Base-by-base conservation (phyloP, 2,888 invertebrate species). In the Acronicta aceris region DNA sequence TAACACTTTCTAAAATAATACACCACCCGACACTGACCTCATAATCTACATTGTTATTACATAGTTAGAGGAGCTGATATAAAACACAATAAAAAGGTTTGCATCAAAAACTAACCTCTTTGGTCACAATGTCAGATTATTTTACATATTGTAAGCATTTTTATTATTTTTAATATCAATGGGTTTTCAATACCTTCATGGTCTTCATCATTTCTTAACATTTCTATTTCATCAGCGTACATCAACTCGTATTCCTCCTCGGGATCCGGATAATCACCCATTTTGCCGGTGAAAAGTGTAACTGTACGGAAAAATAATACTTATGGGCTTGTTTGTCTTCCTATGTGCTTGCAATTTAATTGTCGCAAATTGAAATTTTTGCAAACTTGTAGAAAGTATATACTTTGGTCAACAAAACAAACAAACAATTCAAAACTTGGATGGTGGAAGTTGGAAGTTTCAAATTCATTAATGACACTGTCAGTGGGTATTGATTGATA, bases 201-300 rank as follows among this genome's bases (percentile, higher is more conserved):
- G 17, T 83, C 86, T 54, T 95, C 95, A 59, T 91, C 86, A 75
- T 96, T 96, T 42, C 94, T 92, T 38, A 96, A 81, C 85, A 96
- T 86, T 76, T 97, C 96, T 70, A 97, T 81, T 77, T 97, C 97
- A 83, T 97, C 97, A 41, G 95, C 96, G 76, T 97, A 96, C 95
- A 96, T 96, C 52, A 96, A 91, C 83, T 97, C 97, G 79, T 96
- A 97, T 88, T 96, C 96, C 72, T 96, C 96, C 72, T 96, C 96
- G 0, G 95, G 92, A 84, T 95, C 95, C 1, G 96, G 96, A 84
- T 91, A 96, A 48, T 95, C 95, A 82, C 78, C 67, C 87, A 87
- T 88, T 72, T 74, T 85, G 64, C 54, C 67, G 66, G 67, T 30
- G 63, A 36, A 64, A 48, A 25, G 9, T 49, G 30, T 0, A 40